These are phyloP conservation scores for Sogatella furcifera DNA, from an alignment of 1,140 invertebrate genomes.

Conservation along the genomic window DNA sequence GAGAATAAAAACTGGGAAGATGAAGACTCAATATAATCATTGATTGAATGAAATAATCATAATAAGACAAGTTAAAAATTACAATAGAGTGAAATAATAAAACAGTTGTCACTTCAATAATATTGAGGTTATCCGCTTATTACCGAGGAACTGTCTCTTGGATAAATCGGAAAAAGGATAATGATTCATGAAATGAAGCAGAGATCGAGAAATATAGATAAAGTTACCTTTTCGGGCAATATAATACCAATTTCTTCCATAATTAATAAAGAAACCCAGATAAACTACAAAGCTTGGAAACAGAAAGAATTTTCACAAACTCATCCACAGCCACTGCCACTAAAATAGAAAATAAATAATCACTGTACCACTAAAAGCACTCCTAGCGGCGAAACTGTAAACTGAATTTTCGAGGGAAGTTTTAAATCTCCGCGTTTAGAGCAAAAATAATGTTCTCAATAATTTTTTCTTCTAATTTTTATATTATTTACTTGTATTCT, in stretches of 20 bases:
- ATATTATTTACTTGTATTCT: no score
- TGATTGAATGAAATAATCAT: neutral
- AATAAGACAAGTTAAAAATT: slow-evolving; percentile 7
- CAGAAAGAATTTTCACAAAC: neutral
- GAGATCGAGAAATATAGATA: neutral
- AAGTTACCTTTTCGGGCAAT: slow-evolving; percentile 53
- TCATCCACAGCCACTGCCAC: no score
- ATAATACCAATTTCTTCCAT: slow-evolving; percentile 62
- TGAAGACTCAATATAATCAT: no score
- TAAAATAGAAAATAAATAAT: no score
- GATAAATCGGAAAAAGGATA: neutral
- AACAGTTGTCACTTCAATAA: neutral
- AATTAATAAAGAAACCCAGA: slow-evolving; percentile 7
- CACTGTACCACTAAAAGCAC: no score
- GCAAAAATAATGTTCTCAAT: no score
- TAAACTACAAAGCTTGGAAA: neutral
- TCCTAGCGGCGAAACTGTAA: no score
- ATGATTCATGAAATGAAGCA: neutral
- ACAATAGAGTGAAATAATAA: neutral
- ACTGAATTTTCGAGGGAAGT: no score
- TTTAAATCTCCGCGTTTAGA: no score
- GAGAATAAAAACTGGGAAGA: no score
- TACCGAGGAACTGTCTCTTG: neutral
- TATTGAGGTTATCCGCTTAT: neutral
- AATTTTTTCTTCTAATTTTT: no score